Conservation (phyloP, 2,113 vertebrate species). For the Saimiri boliviensis region DNA sequence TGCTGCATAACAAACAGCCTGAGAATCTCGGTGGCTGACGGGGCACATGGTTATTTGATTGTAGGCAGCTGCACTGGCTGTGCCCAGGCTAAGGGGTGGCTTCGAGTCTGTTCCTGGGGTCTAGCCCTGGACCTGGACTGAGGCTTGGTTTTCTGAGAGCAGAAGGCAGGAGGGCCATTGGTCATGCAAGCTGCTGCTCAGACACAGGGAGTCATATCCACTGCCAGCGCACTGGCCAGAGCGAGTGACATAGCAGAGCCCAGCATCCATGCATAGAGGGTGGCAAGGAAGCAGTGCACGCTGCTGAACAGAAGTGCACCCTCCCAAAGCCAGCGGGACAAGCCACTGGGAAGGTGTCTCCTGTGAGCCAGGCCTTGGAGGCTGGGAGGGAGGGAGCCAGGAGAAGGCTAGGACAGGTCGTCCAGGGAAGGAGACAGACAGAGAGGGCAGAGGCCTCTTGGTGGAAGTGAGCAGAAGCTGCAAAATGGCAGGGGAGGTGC, state of each 20-base stretch:
- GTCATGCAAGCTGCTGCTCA: background rate
- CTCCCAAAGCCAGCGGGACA: no score
- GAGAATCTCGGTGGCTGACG: rapidly evolving
- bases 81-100: background rate
- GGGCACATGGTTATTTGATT: rapidly evolving
- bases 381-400: background rate
- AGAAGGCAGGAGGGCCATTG: background rate
- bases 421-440: background rate
- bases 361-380: no score
- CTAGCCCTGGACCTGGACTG: rapidly evolving
- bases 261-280: no score
- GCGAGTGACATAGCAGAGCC: background rate
- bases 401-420: background rate
- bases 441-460: background rate
- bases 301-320: no score
- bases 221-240: no score
- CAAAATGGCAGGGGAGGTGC: no score
- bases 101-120: rapidly evolving
- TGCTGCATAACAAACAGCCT: background rate
- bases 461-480: background rate
- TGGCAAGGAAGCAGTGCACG: no score
- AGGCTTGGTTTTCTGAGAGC: background rate
- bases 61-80: background rate
- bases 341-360: no score
- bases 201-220: background rate